A percentile compares a stretch with the other conserved stretches of the same genome.
These are phyloP conservation scores for Clarias fuscus DNA, from an alignment of 2,797 vertebrate genomes.

Conservation along the genomic window DNA sequence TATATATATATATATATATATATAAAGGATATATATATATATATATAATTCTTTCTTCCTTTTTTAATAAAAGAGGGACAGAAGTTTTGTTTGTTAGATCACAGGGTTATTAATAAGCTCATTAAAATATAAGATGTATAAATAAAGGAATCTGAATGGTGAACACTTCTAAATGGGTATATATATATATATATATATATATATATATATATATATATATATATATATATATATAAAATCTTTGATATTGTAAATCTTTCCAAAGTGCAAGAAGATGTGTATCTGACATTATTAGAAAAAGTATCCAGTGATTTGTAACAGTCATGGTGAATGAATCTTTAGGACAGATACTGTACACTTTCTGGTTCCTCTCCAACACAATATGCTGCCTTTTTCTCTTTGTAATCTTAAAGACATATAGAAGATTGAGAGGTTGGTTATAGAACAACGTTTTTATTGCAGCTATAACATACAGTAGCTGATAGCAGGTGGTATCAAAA, in stretches of 20 bases:
- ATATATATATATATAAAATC: no score
- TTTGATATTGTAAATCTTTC: not conserved
- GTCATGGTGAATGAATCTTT: not conserved
- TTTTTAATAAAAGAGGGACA: not conserved
- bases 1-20: not conserved
- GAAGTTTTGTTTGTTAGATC: not conserved
- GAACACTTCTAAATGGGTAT: not conserved
- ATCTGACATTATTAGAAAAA: not conserved
- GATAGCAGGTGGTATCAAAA: no score
- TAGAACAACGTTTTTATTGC: not conserved
- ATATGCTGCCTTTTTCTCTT: conserved; percentile 1
- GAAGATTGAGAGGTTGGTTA: not conserved
- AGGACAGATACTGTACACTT: not conserved
- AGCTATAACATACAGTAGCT: no score
- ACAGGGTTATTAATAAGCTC: not conserved
- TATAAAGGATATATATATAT: not conserved
- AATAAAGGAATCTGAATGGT: not conserved
- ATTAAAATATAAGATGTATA: not conserved
- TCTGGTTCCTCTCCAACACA: not conserved
- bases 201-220: no score
- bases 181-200: no score
- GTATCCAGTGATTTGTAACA: not conserved
- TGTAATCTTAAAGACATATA: not conserved
- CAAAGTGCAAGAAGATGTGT: not conserved
- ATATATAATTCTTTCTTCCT: not conserved